These are phyloP conservation scores for Epistrophe eligans DNA, from an alignment of 2,888 invertebrate species.

Conservation along the genomic window DNA sequence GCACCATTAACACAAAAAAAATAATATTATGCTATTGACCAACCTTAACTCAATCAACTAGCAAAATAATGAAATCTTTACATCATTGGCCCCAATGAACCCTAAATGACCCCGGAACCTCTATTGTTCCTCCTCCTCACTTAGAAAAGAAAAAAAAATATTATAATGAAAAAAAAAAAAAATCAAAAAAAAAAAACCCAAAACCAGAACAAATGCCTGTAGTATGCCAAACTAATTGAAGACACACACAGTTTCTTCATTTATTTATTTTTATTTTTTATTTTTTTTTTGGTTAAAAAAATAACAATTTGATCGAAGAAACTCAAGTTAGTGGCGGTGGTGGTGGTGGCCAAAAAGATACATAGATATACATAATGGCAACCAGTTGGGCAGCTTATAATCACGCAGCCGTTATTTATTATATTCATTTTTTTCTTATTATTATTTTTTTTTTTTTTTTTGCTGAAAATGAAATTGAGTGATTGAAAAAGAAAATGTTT, in stretches of 20 bases:
- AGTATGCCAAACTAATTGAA: slow-evolving; percentile 73
- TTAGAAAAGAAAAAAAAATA: slow-evolving; percentile 18
- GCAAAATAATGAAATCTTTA: slow-evolving; percentile 42
- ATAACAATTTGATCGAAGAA: slow-evolving; percentile 47
- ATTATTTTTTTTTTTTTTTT: slow-evolving; percentile 5
- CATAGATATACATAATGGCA: slow-evolving; percentile 51
- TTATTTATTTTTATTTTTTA: slow-evolving; percentile 16
- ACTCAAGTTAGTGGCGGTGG: slow-evolving; percentile 30
- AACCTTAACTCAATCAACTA: slow-evolving; percentile 27
- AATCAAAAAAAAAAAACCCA: slow-evolving; percentile 1
- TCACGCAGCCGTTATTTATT: slow-evolving; percentile 71
- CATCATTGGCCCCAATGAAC: slow-evolving; percentile 45
- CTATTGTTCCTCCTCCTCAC: slow-evolving; percentile 47
- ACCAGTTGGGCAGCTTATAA: slow-evolving; percentile 69
- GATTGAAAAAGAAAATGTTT: slow-evolving; percentile 63
- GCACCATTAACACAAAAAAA: not conserved
- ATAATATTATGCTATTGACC: not conserved
- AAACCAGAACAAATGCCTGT: slow-evolving; percentile 69
- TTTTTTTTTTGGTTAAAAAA: slow-evolving; percentile 36
- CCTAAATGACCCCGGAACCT: slow-evolving; percentile 45
- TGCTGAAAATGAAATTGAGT: slow-evolving; percentile 69
- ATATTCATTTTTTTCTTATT: slow-evolving; percentile 39
- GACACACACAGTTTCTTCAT: slow-evolving; percentile 55
- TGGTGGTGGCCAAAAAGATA: slow-evolving; percentile 45
- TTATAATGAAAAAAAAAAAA: not conserved